Percentiles rank a stretch among this genome's conserved stretches.
These are phyloP conservation scores for Drosophila pseudoobscura DNA, from an alignment of 1,140 invertebrate genomes.

Conservation along the genomic window DNA sequence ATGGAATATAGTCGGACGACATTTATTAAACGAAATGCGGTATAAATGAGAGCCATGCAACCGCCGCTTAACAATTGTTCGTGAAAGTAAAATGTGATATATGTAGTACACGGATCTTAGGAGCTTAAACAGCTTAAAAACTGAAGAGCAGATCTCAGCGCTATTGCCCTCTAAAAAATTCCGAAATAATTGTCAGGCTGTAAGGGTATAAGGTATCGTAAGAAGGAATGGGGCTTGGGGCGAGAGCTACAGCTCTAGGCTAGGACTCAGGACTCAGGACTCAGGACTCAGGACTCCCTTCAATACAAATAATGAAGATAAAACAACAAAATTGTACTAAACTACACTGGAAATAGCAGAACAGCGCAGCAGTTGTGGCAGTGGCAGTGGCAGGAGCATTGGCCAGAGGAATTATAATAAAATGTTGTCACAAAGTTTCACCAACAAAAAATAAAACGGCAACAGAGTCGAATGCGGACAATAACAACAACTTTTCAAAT, in stretches of 20 bases:
- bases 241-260: not conserved
- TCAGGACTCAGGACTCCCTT: constrained; percentile 7
- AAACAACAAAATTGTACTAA: constrained; percentile 72
- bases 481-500: constrained; percentile 81
- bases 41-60: too few species aligned
- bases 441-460: constrained; percentile 13
- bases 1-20: too few species aligned
- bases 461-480: constrained; percentile 50
- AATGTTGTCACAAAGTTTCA: constrained; percentile 79
- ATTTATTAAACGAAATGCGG: too few species aligned
- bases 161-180: too few species aligned
- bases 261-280: not conserved
- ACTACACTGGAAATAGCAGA: constrained; percentile 52
- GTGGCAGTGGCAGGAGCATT: constrained; percentile 5
- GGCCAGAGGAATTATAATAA: constrained; percentile 76
- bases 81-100: too few species aligned
- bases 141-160: too few species aligned
- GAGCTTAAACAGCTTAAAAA: too few species aligned
- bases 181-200: too few species aligned
- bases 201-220: too few species aligned
- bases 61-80: too few species aligned
- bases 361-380: constrained; percentile 19
- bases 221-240: too few species aligned
- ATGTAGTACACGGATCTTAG: too few species aligned
- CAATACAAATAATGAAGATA: constrained; percentile 81